These are phyloP conservation scores for Lasioglossum calceatum DNA, from an alignment of 2,888 invertebrate species.

Conservation along the genomic window DNA sequence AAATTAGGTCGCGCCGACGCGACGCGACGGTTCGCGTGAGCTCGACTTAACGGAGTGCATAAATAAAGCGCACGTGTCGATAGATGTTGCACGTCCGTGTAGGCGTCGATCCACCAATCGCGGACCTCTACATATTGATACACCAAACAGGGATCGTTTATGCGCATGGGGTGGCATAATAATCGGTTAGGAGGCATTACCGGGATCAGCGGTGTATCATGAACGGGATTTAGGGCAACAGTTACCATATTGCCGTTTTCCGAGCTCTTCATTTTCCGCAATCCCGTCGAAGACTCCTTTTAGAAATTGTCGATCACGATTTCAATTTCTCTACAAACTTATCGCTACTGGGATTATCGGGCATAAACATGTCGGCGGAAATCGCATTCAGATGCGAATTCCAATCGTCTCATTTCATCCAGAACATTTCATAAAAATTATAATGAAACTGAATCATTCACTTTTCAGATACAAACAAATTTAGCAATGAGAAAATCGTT, in stretches of 20 bases:
- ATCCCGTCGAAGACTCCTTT: not conserved
- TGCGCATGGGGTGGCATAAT: constrained; percentile 23
- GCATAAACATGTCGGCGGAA: not conserved
- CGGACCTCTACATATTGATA: constrained; percentile 3
- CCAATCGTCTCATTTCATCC: too few relatives aligned
- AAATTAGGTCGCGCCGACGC: constrained; percentile 58
- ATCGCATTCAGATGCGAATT: not conserved
- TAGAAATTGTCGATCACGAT: not conserved
- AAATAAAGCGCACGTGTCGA: constrained; percentile 58
- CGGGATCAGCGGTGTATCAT: constrained; percentile 5
- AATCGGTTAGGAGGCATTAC: constrained; percentile 12
- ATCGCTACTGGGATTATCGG: not conserved
- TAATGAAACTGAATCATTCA: too few relatives aligned
- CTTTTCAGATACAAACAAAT: too few relatives aligned
- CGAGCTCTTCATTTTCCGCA: not conserved
- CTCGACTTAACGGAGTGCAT: constrained; percentile 59
- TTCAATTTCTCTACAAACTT: not conserved
- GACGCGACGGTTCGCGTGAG: constrained; percentile 29
- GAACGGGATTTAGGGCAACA: not conserved
- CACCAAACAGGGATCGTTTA: constrained; percentile 8
- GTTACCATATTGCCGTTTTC: constrained; percentile 7
- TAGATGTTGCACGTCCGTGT: constrained; percentile 21
- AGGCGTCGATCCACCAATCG: constrained; percentile 26
- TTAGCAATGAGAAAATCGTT: too few relatives aligned
- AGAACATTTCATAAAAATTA: too few relatives aligned